A percentile compares a stretch with the other conserved stretches of the same genome.
These are phyloP conservation scores for Diacarnus erythraeanus DNA, from an alignment of 37 sponge, comb jelly and placozoan genomes.

Conservation along the genomic window DNA sequence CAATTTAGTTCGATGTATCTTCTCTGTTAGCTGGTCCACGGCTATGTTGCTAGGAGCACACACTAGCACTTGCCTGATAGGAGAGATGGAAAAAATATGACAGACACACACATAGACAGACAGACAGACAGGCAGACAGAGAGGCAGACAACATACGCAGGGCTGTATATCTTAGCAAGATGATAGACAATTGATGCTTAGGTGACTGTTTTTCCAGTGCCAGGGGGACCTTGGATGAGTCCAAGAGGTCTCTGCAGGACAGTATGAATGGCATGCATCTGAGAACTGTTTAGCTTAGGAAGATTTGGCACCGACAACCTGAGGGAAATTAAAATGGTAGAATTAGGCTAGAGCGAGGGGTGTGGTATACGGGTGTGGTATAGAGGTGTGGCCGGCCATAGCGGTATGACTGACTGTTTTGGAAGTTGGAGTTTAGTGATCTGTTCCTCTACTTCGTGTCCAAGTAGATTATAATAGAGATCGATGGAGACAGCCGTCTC, in stretches of 20 bases:
- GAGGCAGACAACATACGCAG: conserved; percentile 14
- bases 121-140: not conserved
- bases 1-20: conserved; percentile 88
- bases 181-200: conserved; percentile 98
- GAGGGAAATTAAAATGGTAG: not conserved
- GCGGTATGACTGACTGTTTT: conserved; percentile 54
- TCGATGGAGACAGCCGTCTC: conserved; percentile 90
- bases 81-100: no score
- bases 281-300: conserved; percentile 90
- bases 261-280: conserved; percentile 89
- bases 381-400: no score
- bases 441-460: conserved; percentile 78
- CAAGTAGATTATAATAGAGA: conserved; percentile 95
- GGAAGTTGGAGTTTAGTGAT: conserved; percentile 60
- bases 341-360: not conserved
- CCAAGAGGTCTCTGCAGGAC: conserved; percentile 94
- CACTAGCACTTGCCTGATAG: conserved; percentile 85
- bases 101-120: no score
- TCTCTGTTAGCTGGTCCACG: conserved; percentile 98
- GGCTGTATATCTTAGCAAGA: conserved; percentile 67
- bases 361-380: not conserved
- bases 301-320: conserved; percentile 90
- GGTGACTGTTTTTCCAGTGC: conserved; percentile 98
- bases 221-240: conserved; percentile 97
- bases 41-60: conserved; percentile 99